Conservation (phyloP, 2,888 invertebrate genomes). For the Tortrix viridana region DNA sequence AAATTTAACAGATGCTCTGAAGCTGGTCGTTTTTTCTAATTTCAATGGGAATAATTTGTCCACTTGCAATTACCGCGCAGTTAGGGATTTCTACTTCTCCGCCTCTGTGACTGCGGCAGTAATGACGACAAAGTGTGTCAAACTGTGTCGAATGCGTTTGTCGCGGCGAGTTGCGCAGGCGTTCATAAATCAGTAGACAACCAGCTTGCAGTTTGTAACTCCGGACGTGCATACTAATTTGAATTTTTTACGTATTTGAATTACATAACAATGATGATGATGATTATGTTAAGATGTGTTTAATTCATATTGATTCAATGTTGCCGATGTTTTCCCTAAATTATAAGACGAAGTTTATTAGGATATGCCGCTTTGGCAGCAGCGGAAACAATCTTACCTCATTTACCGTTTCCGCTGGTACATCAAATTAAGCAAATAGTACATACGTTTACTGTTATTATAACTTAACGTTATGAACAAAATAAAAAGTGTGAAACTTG, state of each 20-base stretch:
- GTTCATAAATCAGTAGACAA: slow-evolving; percentile 32
- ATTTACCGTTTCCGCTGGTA: slow-evolving; percentile 12
- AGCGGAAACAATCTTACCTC: slow-evolving; percentile 14
- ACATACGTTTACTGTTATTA: neutral
- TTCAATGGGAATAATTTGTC: slow-evolving; percentile 1
- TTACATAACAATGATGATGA: neutral
- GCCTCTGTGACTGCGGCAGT: slow-evolving; percentile 3
- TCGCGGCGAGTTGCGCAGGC: slow-evolving; percentile 37
- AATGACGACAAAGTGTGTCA: slow-evolving; percentile 31
- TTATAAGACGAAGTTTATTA: slow-evolving; percentile 5
- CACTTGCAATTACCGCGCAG: slow-evolving; percentile 1
- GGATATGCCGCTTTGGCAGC: slow-evolving; percentile 1
- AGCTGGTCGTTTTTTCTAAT: slow-evolving; percentile 7
- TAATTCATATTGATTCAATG: neutral
- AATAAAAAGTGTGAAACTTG: neutral
- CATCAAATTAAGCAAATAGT: slow-evolving; percentile 4
- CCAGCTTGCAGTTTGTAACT: slow-evolving; percentile 15
- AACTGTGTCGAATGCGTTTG: slow-evolving; percentile 42
- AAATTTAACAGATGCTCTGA: slow-evolving; percentile 13
- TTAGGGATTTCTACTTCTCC: neutral
- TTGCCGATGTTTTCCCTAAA: slow-evolving; percentile 19
- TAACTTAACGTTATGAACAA: neutral
- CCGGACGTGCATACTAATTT: slow-evolving; percentile 13
- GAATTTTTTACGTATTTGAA: neutral
- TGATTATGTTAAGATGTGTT: neutral